Conservation (phyloP, 1,140 invertebrate genomes). For the Pseudomyrmex cubaensis region DNA sequence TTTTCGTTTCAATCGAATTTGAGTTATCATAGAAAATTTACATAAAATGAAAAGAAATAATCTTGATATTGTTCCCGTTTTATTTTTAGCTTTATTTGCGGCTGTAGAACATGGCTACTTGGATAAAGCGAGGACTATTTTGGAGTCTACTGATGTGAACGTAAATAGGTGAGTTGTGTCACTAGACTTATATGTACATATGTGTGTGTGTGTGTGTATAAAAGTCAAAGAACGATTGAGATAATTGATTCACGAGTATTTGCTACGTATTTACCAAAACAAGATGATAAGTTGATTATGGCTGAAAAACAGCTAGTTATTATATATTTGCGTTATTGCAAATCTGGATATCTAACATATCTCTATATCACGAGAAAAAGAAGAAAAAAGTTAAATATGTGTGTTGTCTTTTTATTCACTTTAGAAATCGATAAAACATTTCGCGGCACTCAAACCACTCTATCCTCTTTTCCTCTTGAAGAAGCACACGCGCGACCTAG, state of each 20-base stretch:
- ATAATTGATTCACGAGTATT: neutral
- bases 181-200: neutral
- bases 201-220: neutral
- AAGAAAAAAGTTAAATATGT: neutral
- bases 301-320: neutral
- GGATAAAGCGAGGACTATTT: slow-evolving; percentile 94
- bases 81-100: slow-evolving; percentile 81
- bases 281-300: neutral
- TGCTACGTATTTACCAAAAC: too few relatives aligned
- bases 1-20: neutral
- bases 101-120: slow-evolving; percentile 97
- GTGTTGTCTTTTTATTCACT: neutral
- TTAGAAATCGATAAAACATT: neutral
- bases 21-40: neutral
- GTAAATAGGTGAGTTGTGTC: slow-evolving; percentile 92
- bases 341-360: neutral
- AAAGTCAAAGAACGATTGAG: neutral
- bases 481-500: slow-evolving; percentile 7
- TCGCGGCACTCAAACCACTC: neutral
- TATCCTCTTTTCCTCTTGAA: neutral
- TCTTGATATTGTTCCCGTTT: slow-evolving; percentile 12
- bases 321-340: neutral
- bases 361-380: neutral
- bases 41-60: neutral
- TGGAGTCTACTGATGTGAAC: slow-evolving; percentile 95